Percentiles rank a stretch among this genome's conserved stretches.
These are phyloP conservation scores for Cynocephalus volans DNA, from an alignment of 2,113 vertebrate species.

Conservation along the genomic window DNA sequence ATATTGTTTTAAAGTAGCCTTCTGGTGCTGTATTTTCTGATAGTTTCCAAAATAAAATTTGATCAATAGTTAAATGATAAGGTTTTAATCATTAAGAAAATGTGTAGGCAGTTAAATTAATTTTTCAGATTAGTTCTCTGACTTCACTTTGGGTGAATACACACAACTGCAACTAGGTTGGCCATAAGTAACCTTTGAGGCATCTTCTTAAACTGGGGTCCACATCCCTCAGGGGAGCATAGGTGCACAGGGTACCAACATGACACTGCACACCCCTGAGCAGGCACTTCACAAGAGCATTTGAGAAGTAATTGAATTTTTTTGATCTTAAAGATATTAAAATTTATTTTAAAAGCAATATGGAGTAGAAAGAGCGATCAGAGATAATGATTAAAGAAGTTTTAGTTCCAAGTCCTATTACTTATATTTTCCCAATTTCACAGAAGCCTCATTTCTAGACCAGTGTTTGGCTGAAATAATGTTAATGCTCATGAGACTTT, in stretches of 20 bases:
- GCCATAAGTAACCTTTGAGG: background rate
- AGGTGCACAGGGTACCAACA: background rate
- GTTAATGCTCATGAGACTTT: background rate
- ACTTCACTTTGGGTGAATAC: background rate
- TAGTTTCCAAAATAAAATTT: conserved; percentile 56
- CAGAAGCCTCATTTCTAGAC: conserved; percentile 14
- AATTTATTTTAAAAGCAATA: conserved; percentile 40
- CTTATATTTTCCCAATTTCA: background rate
- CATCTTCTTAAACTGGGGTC: background rate
- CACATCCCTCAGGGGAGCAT: rapidly evolving
- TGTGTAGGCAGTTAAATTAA: background rate
- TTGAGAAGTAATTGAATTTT: background rate
- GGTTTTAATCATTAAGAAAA: conserved; percentile 30
- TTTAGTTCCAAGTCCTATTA: background rate
- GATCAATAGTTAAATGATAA: background rate
- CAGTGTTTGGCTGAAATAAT: background rate
- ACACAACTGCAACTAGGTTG: background rate
- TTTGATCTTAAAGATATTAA: background rate
- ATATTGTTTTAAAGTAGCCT: background rate
- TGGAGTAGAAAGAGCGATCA: background rate
- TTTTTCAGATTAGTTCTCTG: background rate
- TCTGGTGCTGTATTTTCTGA: background rate
- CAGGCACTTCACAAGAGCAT: background rate
- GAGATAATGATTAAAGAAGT: background rate
- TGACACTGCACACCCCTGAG: no score